Evolutionary conservation across 2,113 vertebrate species (phyloP).

Genomic region (Campylomormyrus tamandua): DNA sequence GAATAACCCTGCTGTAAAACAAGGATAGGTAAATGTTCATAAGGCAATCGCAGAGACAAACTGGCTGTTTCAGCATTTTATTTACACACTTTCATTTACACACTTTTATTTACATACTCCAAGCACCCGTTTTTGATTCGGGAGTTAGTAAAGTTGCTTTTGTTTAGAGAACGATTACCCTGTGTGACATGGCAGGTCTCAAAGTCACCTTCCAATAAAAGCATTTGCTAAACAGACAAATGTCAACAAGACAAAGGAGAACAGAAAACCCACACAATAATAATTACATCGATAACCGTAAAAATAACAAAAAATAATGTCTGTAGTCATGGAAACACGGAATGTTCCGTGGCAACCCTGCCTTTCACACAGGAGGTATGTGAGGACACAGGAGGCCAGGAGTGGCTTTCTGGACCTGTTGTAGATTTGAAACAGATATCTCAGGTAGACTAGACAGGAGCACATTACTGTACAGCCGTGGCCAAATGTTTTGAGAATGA

Average conservation of each 20-base stretch:
- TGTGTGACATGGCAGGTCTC: background rate
- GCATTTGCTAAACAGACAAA: background rate
- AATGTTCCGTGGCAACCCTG: background rate
- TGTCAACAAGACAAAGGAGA: background rate
- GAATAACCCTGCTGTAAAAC: too few species aligned
- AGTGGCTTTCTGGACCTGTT: too few species aligned
- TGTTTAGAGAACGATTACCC: background rate
- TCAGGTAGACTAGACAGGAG: too few species aligned
- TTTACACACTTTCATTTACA: too few species aligned
- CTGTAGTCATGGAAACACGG: background rate
- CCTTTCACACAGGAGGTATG: background rate
- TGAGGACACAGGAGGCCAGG: background rate
- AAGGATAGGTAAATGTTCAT: too few species aligned
- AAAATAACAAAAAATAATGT: background rate
- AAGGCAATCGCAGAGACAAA: too few species aligned
- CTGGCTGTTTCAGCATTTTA: too few species aligned
- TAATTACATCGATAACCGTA: background rate
- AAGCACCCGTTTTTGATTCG: too few species aligned
- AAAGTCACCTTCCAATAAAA: background rate
- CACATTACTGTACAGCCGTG: too few species aligned
- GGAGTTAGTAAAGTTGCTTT: background rate
- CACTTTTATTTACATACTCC: too few species aligned
- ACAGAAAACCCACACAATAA: background rate
- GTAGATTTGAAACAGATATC: too few species aligned
- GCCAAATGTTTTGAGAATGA: too few species aligned